phyloP scores from a whole-genome alignment of 2,113 vertebrate species.

The Calidris pugnax region DNA sequence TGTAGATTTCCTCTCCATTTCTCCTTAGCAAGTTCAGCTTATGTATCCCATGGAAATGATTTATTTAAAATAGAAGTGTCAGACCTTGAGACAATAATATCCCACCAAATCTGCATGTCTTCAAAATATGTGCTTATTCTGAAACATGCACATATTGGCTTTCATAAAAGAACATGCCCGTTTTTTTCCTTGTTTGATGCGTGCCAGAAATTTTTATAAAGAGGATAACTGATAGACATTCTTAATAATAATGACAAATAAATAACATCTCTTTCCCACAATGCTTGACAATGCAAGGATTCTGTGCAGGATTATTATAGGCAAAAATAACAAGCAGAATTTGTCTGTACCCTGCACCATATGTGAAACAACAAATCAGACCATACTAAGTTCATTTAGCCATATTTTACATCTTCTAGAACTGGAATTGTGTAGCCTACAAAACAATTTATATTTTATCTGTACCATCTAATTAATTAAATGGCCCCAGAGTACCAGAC shows the following conservation, averaged over 20 bases:
- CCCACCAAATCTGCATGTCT: constrained; percentile 21
- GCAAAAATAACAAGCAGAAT: constrained; percentile 43
- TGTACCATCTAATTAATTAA: constrained; percentile 87
- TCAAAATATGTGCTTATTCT: not conserved
- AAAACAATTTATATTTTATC: constrained; percentile 85
- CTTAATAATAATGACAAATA: constrained; percentile 48
- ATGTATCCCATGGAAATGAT: not conserved
- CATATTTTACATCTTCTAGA: constrained; percentile 70
- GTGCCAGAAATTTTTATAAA: not conserved
- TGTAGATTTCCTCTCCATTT: not conserved
- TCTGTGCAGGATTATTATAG: constrained; percentile 12
- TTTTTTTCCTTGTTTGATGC: not conserved
- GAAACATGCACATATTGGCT: not conserved
- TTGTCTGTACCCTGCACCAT: constrained; percentile 11
- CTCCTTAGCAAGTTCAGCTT: not conserved
- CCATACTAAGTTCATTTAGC: constrained; percentile 67
- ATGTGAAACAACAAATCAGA: constrained; percentile 60
- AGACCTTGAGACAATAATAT: constrained; percentile 36
- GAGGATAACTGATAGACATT: constrained; percentile 20
- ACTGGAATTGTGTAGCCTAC: constrained; percentile 77
- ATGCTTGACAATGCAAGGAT: constrained; percentile 14
- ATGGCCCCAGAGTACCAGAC: constrained; percentile 82
- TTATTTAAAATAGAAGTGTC: constrained; percentile 20
- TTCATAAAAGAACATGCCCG: not conserved
- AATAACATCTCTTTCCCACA: constrained; percentile 35